Evolutionary conservation across 1,140 invertebrate genomes (phyloP).

Genomic region (Idris sp.): DNA sequence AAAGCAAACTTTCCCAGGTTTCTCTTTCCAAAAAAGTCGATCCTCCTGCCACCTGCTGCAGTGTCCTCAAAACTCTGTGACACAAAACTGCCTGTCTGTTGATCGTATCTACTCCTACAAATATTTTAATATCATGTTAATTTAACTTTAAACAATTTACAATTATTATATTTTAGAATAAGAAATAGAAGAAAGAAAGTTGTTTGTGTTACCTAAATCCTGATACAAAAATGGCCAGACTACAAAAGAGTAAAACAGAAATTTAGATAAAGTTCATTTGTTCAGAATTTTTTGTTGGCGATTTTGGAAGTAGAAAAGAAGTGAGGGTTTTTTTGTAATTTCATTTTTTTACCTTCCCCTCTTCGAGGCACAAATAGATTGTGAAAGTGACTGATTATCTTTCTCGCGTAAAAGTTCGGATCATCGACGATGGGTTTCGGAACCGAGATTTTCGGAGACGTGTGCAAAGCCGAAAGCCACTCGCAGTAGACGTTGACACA

Average conservation of each 20-base stretch:
- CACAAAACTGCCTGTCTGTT: conserved; percentile 96
- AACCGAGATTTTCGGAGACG: conserved; percentile 88
- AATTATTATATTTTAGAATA: conserved; percentile 7
- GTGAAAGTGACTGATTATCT: conserved; percentile 95
- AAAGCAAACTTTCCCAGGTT: conserved; percentile 93
- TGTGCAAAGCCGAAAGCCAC: conserved; percentile 93
- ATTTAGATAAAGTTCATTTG: conserved; percentile 13
- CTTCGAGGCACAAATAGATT: conserved; percentile 97
- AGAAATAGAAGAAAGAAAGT: conserved; percentile 10
- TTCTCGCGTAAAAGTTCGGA: conserved; percentile 93
- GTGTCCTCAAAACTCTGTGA: conserved; percentile 93
- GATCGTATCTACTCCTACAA: conserved; percentile 89
- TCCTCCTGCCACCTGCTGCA: conserved; percentile 91
- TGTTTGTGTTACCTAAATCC: conserved; percentile 85
- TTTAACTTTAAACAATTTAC: conserved; percentile 24
- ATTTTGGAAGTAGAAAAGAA: not conserved
- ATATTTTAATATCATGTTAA: conserved; percentile 4
- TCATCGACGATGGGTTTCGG: conserved; percentile 92
- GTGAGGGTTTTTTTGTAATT: too few species aligned
- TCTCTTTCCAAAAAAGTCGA: conserved; percentile 88
- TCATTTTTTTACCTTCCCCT: conserved; percentile 85
- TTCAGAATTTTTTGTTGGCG: conserved; percentile 29
- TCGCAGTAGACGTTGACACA: conserved; percentile 98
- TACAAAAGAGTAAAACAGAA: conserved; percentile 80
- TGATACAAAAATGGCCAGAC: conserved; percentile 93